These are phyloP conservation scores for Synchiropus splendidus DNA, from an alignment of 2,113 vertebrate species.

Conservation along the genomic window DNA sequence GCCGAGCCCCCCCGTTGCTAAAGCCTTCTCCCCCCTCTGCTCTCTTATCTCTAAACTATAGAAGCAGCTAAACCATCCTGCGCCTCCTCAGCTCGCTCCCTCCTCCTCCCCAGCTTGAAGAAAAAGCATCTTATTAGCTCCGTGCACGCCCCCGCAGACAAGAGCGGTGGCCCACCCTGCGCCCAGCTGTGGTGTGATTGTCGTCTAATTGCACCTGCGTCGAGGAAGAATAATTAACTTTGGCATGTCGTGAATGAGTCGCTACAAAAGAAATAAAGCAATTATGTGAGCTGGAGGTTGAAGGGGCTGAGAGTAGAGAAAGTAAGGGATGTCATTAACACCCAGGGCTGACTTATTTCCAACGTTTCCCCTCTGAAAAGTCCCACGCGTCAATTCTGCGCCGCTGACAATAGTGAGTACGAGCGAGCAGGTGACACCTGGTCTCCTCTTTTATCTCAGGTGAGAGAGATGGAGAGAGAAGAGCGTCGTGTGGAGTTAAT, in stretches of 20 bases:
- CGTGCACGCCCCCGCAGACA: conserved; percentile 39
- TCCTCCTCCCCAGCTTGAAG: conserved; percentile 4
- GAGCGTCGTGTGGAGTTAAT: too few relatives aligned
- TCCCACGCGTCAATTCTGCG: conserved; percentile 3
- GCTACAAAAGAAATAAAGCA: conserved; percentile 52
- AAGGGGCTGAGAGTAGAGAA: conserved; percentile 35
- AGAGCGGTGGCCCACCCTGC: conserved; percentile 45
- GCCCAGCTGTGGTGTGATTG: conserved; percentile 69
- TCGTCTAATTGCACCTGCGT: conserved; percentile 69
- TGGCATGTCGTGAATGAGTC: conserved; percentile 47
- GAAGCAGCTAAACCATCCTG: conserved; percentile 42
- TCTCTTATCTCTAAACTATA: conserved; percentile 54
- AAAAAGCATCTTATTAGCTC: conserved; percentile 51
- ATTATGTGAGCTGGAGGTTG: too few relatives aligned
- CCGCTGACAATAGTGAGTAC: conserved; percentile 20
- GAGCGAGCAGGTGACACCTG: conserved; percentile 43
- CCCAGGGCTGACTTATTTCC: neutral
- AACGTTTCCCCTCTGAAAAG: conserved; percentile 11
- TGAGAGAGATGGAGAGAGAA: conserved; percentile 49
- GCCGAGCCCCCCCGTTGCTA: conserved; percentile 22
- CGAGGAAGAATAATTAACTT: conserved; percentile 63
- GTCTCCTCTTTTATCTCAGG: conserved; percentile 67
- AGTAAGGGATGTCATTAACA: conserved; percentile 50
- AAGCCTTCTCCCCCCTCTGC: conserved; percentile 23
- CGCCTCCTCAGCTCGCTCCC: conserved; percentile 23